Evolutionary conservation across 2,113 vertebrate species (phyloP).

Genomic region (Heterotilapia buettikoferi): DNA sequence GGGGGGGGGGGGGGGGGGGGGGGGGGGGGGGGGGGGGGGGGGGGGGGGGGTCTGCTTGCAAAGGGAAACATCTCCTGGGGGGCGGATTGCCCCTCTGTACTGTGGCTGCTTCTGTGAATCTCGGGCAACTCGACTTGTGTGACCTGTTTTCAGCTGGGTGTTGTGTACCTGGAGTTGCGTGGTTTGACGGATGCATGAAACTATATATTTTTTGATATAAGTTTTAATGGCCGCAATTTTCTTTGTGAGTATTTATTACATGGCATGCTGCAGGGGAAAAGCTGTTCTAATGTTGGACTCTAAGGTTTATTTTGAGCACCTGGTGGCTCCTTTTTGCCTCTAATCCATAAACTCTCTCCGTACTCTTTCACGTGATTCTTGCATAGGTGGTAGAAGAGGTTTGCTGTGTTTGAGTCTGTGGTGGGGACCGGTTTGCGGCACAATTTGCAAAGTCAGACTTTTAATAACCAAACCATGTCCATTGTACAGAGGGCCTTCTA

Average conservation of each 20-base stretch:
- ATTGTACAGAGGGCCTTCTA: neutral
- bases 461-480: neutral
- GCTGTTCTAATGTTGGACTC: neutral
- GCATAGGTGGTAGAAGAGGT: neutral
- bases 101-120: neutral
- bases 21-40: too few relatives aligned
- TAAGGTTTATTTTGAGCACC: neutral
- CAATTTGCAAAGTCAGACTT: neutral
- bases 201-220: neutral
- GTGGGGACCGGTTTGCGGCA: neutral
- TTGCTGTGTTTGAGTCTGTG: neutral
- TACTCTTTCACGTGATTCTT: neutral
- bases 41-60: too few relatives aligned
- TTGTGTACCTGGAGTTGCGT: neutral
- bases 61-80: neutral
- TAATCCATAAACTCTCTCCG: neutral
- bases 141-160: neutral
- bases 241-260: neutral
- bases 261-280: neutral
- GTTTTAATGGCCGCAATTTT: neutral
- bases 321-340: neutral
- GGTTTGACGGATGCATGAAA: neutral
- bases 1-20: too few relatives aligned
- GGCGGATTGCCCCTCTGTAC: neutral
- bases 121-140: neutral